phyloP scores from a whole-genome alignment of 2,888 invertebrate species.

The Sarcophaga carnaria region DNA sequence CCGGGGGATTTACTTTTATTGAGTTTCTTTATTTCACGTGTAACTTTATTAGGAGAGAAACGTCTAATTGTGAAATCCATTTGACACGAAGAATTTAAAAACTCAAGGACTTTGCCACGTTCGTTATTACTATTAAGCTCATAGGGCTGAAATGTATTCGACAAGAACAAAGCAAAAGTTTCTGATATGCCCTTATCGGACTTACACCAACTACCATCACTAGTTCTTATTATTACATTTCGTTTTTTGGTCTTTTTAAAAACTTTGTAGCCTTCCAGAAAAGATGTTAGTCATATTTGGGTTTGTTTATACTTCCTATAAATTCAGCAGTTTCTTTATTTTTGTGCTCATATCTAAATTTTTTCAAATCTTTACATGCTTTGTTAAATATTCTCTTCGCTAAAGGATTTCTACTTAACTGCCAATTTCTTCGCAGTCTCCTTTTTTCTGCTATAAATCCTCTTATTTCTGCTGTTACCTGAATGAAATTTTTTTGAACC shows the following conservation, averaged over 20 bases:
- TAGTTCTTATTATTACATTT: not conserved
- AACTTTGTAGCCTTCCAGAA: constrained; percentile 21
- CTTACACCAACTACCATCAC: not conserved
- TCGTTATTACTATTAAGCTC: not conserved
- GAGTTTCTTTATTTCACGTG: constrained; percentile 1
- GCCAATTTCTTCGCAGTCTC: no score
- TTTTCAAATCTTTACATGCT: no score
- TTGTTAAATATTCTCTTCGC: no score
- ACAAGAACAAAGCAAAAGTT: constrained; percentile 8
- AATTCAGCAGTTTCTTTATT: not conserved
- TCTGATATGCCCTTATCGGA: constrained; percentile 8
- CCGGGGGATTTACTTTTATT: constrained; percentile 21
- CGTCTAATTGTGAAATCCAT: constrained; percentile 6
- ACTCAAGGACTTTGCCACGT: no score
- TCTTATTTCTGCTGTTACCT: constrained; percentile 17
- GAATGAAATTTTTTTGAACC: not conserved
- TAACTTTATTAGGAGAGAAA: constrained; percentile 1
- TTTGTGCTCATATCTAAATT: not conserved
- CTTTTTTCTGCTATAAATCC: not conserved
- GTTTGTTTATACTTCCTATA: not conserved
- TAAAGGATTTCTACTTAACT: no score
- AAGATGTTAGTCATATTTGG: not conserved
- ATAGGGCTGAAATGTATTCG: constrained; percentile 9
- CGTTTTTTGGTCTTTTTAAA: not conserved
- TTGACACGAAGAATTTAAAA: not conserved